These are phyloP conservation scores for Semicossyphus pulcher DNA, from an alignment of 2,113 vertebrate genomes.

Conservation along the genomic window DNA sequence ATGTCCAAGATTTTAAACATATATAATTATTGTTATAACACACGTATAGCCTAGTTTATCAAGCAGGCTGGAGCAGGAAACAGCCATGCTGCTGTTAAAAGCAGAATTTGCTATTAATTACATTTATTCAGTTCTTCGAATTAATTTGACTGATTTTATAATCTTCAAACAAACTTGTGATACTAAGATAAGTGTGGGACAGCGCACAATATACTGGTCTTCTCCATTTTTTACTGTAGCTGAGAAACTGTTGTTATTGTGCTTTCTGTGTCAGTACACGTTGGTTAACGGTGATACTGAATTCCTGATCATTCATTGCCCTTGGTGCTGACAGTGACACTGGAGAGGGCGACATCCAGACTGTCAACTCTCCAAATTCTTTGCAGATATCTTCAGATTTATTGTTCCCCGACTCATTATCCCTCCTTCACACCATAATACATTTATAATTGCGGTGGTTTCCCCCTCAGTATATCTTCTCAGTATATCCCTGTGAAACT, in stretches of 20 bases:
- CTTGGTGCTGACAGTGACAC: neutral
- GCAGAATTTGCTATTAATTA: neutral
- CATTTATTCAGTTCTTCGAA: neutral
- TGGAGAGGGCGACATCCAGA: conserved; percentile 7
- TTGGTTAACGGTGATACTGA: too few relatives aligned
- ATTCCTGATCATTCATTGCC: neutral
- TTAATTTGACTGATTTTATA: neutral
- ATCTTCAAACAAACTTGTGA: neutral
- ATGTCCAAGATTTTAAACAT: too few relatives aligned
- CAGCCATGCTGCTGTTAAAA: too few relatives aligned
- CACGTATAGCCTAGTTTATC: too few relatives aligned
- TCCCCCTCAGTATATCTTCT: conserved; percentile 33
- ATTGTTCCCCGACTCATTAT: conserved; percentile 38
- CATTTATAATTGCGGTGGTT: conserved; percentile 43
- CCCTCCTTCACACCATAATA: conserved; percentile 35
- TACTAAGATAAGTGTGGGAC: neutral
- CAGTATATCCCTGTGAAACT: conserved; percentile 14
- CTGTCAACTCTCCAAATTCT: conserved; percentile 18
- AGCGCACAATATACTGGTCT: neutral
- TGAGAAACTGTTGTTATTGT: neutral
- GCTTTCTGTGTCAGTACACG: neutral
- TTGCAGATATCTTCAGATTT: conserved; percentile 29
- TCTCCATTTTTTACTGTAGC: neutral
- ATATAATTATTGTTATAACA: too few relatives aligned
- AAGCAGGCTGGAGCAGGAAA: neutral